phyloP scores from a whole-genome alignment of 2,797 vertebrate species.

The Hipposideros larvatus region DNA sequence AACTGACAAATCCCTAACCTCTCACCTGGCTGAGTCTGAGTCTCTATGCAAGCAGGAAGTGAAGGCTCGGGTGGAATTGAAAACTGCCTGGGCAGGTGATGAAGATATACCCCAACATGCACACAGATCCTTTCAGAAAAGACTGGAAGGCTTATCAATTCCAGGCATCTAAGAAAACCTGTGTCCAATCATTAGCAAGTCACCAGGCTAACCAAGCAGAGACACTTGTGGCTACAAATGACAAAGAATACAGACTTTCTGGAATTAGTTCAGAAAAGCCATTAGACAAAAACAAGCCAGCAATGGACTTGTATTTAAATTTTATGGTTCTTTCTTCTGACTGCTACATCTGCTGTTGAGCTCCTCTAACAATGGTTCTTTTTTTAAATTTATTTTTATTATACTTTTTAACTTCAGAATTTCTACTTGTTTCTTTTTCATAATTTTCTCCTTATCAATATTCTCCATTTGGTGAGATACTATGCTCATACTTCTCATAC shows the following conservation, averaged over 20 bases:
- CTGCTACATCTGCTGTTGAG: not conserved
- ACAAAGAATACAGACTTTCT: not conserved
- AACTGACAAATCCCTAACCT: not conserved
- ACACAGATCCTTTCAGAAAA: not conserved
- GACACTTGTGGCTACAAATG: not conserved
- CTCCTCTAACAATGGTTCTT: not conserved
- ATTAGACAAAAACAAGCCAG: not conserved
- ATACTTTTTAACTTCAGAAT: not conserved
- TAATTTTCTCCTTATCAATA: not conserved
- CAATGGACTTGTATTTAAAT: not conserved
- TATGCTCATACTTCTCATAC: not conserved
- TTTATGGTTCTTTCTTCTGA: not conserved
- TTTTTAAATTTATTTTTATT: not conserved
- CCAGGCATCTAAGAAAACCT: not conserved
- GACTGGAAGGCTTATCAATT: not conserved
- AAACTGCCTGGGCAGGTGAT: not conserved
- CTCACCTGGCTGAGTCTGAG: not conserved
- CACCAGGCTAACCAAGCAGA: not conserved
- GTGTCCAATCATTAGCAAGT: not conserved
- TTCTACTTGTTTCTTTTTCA: not conserved
- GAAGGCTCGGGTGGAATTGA: not conserved
- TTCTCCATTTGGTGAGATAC: not conserved
- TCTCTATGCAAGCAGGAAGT: not conserved
- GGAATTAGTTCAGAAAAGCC: not conserved
- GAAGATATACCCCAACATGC: not conserved